These are phyloP conservation scores for Nemapogon koenigi DNA, from an alignment of 2,888 invertebrate species.

Conservation along the genomic window DNA sequence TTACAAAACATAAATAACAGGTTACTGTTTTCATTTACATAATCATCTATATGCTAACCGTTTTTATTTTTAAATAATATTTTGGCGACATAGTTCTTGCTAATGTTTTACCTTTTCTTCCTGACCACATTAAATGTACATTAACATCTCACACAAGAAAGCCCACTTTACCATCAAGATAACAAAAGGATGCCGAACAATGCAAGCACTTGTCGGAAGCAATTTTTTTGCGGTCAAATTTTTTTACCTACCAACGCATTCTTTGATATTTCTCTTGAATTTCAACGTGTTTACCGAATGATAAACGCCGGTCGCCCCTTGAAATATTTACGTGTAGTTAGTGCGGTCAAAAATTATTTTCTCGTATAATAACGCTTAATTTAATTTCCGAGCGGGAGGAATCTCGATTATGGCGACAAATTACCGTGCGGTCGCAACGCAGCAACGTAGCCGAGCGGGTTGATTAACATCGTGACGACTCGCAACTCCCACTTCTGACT, in stretches of 20 bases:
- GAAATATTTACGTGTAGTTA: constrained; percentile 5
- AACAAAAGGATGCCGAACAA: constrained; percentile 4
- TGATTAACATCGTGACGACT: too few relatives aligned
- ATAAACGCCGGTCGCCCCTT: constrained; percentile 16
- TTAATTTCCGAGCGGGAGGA: constrained; percentile 45
- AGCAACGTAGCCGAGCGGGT: too few relatives aligned
- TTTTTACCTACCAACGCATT: not conserved
- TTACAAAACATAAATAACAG: too few relatives aligned
- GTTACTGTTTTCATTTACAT: too few relatives aligned
- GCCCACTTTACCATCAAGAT: not conserved
- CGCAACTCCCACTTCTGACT: too few relatives aligned
- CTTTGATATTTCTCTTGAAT: constrained; percentile 2
- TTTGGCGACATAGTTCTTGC: too few relatives aligned
- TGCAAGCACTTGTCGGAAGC: constrained; percentile 2
- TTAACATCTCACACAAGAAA: too few relatives aligned
- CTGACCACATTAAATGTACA: too few relatives aligned
- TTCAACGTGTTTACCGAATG: constrained; percentile 13
- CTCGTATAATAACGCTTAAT: constrained; percentile 32
- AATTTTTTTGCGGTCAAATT: constrained; percentile 1
- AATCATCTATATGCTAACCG: too few relatives aligned
- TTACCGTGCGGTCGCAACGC: constrained; percentile 33
- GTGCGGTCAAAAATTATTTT: constrained; percentile 21
- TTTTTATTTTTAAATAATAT: too few relatives aligned
- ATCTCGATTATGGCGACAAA: constrained; percentile 52
- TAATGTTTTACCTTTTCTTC: too few relatives aligned